Percentiles rank a stretch among this genome's conserved stretches.
These are phyloP conservation scores for Carassius carassius DNA, from an alignment of 2,113 vertebrate species.

Conservation along the genomic window DNA sequence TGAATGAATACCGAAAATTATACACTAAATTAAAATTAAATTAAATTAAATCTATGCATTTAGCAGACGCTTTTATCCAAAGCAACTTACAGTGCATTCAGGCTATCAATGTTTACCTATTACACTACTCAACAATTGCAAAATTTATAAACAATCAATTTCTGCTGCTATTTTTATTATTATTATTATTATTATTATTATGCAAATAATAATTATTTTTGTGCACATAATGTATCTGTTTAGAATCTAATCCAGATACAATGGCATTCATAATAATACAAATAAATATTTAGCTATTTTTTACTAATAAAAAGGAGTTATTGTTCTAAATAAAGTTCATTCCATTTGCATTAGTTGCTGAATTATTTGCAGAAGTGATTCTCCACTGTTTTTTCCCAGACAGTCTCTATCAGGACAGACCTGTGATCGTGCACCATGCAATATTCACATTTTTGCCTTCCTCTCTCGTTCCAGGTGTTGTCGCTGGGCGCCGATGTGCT, in stretches of 20 bases:
- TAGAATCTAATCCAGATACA: no score
- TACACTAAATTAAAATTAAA: no score
- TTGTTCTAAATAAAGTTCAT: neutral
- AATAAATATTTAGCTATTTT: neutral
- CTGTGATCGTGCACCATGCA: neutral
- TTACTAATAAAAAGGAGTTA: neutral
- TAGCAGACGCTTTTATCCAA: no score
- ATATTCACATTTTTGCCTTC: slow-evolving; percentile 5
- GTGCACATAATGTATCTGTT: no score
- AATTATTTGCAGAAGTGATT: neutral
- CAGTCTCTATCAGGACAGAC: neutral
- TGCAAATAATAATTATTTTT: neutral
- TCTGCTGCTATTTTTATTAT: neutral
- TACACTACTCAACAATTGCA: neutral
- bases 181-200: neutral
- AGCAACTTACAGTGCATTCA: no score
- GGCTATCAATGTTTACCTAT: no score
- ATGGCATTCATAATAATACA: no score
- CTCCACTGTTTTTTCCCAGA: neutral
- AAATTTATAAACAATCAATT: neutral
- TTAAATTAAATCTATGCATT: no score
- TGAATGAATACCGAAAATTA: neutral
- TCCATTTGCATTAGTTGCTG: neutral
- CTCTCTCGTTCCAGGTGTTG: slow-evolving; percentile 79
- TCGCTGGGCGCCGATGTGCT: slow-evolving; percentile 96